Base-by-base conservation (phyloP, 2,888 invertebrate genomes). In the Lithodes maja region DNA sequence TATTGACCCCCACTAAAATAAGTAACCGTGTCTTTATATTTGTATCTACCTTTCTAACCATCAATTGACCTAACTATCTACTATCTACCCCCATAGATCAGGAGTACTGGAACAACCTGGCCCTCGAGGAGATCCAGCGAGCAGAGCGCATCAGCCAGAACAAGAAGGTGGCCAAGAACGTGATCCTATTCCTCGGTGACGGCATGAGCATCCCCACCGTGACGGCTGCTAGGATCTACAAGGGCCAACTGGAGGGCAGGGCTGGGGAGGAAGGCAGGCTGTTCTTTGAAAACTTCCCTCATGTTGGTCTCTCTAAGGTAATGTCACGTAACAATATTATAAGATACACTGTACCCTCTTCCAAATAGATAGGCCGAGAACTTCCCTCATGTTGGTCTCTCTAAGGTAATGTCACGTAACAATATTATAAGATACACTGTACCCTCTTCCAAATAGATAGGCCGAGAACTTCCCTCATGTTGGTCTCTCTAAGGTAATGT, bases 121-220 rank as follows among this genome's bases (percentile, higher is more conserved):
- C 55, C 49, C 54, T 54, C 49, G 15, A 75, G 33, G 85, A 90
- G 68, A 80, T 90, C 2, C 54, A 84, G 49, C 61, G 83, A 9
- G 88, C 90, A 2, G 74, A 79, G n/a, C 49, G 79, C n/a, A 54
- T 55, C 3, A 55, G 80, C 1, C 74, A 83, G 52, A 85, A 85
- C 83, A 74, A 17, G 12, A 79, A 79, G 1, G 93, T 94, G 0
- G 98, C 98, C 0, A 97, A 96, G 93, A 98, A 98, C 93, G 96
- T 98, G 0, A 96, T 98, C 81, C 92, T 98, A 0, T 98, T 98
- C 93, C 94, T 98, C 1, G 98, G 98, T 0, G 98, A 98, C 93
- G 98, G 98, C 1, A 97, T 98, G 97, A 97, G 97, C 53, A 94
- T 97, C 83, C 95, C 97, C 0, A 98, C 98, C 0, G 94, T 97